Conservation (phyloP, 2,888 invertebrate species). For the Rhagonycha fulva region DNA sequence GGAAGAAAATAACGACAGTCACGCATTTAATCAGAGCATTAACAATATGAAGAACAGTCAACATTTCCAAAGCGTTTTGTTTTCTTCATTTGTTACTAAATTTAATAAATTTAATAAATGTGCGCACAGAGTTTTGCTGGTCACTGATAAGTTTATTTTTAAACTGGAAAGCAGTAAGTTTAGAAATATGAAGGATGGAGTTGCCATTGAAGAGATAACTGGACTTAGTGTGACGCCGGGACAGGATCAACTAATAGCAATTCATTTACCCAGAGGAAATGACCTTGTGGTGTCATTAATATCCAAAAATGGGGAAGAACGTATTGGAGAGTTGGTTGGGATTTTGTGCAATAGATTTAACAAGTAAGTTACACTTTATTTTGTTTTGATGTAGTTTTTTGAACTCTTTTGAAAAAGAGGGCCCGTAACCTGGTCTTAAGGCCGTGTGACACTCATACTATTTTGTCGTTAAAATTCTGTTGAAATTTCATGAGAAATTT, state of each 20-base stretch:
- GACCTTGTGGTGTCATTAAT: slow-evolving; percentile 85
- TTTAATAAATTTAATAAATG: slow-evolving; percentile 67
- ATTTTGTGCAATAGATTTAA: slow-evolving; percentile 75
- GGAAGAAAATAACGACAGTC: slow-evolving; percentile 69
- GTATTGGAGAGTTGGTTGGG: slow-evolving; percentile 87
- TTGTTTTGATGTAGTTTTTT: too few relatives aligned
- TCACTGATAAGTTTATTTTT: slow-evolving; percentile 84
- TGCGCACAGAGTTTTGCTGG: slow-evolving; percentile 84
- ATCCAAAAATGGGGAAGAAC: slow-evolving; percentile 63
- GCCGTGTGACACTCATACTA: too few relatives aligned
- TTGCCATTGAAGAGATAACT: slow-evolving; percentile 61
- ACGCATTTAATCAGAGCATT: slow-evolving; percentile 68
- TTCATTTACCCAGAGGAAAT: slow-evolving; percentile 86
- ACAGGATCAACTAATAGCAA: slow-evolving; percentile 82
- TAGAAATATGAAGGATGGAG: slow-evolving; percentile 82
- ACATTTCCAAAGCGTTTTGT: slow-evolving; percentile 64
- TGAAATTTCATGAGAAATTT: too few relatives aligned
- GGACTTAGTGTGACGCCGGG: slow-evolving; percentile 86
- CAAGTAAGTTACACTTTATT: slow-evolving; percentile 69
- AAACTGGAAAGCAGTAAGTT: slow-evolving; percentile 88
- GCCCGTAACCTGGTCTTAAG: too few relatives aligned
- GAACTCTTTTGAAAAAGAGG: too few relatives aligned
- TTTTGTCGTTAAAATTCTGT: too few relatives aligned
- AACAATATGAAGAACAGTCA: slow-evolving; percentile 70
- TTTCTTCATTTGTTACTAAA: slow-evolving; percentile 72